phyloP scores from a whole-genome alignment of 2,797 vertebrate species.

The Pangasius macronema region DNA sequence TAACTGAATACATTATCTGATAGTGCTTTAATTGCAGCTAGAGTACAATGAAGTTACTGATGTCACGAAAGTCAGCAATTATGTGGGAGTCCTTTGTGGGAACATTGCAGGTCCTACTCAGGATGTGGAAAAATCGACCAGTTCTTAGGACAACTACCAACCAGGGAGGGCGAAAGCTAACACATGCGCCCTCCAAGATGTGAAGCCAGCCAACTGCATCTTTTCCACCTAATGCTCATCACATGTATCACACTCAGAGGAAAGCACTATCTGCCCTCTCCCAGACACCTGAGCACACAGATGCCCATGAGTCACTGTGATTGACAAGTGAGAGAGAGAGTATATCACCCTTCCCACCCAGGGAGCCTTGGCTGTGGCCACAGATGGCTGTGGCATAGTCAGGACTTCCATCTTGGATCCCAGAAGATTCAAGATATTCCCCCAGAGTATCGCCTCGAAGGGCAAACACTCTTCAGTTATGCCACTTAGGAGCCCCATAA shows the following conservation, averaged over 20 bases:
- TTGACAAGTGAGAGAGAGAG: background rate
- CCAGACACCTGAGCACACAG: background rate
- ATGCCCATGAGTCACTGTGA: background rate
- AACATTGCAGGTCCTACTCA: background rate
- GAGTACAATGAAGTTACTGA: background rate
- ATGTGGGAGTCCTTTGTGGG: background rate
- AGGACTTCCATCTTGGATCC: background rate
- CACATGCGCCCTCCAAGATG: background rate
- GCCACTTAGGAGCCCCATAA: background rate
- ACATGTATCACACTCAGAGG: background rate
- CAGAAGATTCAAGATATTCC: background rate
- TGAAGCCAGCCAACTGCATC: background rate
- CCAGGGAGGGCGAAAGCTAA: background rate
- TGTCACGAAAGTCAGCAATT: background rate
- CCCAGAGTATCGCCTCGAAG: too few species aligned
- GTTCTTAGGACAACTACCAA: background rate
- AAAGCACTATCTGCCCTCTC: background rate
- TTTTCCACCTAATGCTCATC: background rate
- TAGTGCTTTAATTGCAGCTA: background rate
- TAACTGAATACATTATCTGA: background rate
- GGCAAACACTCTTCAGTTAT: background rate
- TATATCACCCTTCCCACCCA: background rate
- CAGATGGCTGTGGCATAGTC: background rate
- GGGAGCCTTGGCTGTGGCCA: background rate
- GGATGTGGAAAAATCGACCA: background rate